Evolutionary conservation across 2,113 vertebrate species (phyloP).

Genomic region (Dicentrarchus labrax): DNA sequence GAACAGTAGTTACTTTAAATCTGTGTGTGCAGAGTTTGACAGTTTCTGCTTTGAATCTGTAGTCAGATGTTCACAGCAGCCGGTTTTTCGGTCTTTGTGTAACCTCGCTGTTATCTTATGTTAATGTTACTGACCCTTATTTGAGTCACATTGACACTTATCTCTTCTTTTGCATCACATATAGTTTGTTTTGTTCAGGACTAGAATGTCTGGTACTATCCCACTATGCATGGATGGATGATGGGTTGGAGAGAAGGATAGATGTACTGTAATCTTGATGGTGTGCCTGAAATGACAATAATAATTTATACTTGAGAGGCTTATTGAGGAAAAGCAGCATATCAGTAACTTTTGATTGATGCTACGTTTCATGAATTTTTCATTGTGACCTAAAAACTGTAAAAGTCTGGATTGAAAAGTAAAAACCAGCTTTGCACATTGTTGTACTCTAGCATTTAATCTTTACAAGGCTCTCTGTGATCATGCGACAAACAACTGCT

Average conservation of each 20-base stretch:
- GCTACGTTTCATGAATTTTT: background rate
- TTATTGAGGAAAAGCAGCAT: conserved; percentile 1
- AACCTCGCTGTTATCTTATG: background rate
- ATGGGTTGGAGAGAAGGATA: background rate
- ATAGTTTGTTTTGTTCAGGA: background rate
- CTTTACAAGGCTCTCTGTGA: background rate
- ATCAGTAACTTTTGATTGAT: conserved; percentile 37
- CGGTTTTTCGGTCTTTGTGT: background rate
- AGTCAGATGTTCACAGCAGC: background rate
- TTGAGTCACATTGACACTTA: background rate
- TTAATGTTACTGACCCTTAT: background rate
- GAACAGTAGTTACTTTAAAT: background rate
- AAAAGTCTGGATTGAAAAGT: conserved; percentile 2
- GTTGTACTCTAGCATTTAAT: background rate
- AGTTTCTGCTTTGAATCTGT: background rate
- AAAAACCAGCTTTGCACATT: background rate
- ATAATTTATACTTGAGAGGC: conserved; percentile 4
- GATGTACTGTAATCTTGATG: background rate
- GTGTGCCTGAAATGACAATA: conserved; percentile 4
- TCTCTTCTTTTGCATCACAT: background rate
- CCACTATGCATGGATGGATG: background rate
- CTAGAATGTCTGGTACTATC: no score
- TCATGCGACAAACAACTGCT: background rate
- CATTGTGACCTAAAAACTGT: background rate
- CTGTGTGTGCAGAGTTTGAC: background rate